Evolutionary conservation across 1,140 invertebrate species (phyloP).

Genomic region (Muscidifurax raptorellus): DNA sequence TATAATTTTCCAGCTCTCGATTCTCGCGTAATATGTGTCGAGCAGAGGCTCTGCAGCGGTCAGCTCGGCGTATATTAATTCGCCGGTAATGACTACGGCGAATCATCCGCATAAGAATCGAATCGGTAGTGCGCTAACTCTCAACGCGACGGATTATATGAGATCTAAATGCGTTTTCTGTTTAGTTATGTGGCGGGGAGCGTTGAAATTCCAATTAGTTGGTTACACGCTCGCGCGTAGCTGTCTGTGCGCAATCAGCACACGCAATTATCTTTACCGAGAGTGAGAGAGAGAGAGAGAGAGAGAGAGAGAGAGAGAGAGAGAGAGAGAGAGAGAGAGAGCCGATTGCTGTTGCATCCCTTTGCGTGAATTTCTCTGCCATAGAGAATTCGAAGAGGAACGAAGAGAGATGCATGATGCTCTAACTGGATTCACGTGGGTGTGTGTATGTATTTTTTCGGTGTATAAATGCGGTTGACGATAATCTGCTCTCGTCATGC

Average conservation of each 20-base stretch:
- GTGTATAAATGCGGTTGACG: neutral
- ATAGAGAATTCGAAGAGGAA: neutral
- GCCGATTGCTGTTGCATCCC: neutral
- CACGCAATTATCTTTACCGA: slow-evolving; percentile 45
- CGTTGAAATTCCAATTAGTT: slow-evolving; percentile 42
- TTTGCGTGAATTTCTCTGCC: neutral
- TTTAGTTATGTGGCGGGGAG: slow-evolving; percentile 18
- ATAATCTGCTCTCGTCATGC: neutral
- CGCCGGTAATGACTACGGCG: neutral
- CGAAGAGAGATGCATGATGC: neutral
- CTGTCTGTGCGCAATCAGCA: slow-evolving; percentile 33
- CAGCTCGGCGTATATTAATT: neutral
- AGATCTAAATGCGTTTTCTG: slow-evolving; percentile 25
- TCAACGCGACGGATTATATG: no score
- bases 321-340: neutral
- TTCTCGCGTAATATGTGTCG: neutral
- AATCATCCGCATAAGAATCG: neutral
- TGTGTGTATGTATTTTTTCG: neutral
- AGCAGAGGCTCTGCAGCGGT: neutral
- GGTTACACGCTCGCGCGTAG: slow-evolving; percentile 23
- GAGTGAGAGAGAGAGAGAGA: neutral
- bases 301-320: no score
- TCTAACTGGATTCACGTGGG: neutral
- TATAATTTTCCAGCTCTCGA: slow-evolving; percentile 10
- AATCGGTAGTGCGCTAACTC: neutral